A percentile compares a stretch with the other conserved stretches of the same genome.
These are phyloP conservation scores for Gallirallus australis DNA, from an alignment of 2,797 vertebrate genomes.

Conservation along the genomic window DNA sequence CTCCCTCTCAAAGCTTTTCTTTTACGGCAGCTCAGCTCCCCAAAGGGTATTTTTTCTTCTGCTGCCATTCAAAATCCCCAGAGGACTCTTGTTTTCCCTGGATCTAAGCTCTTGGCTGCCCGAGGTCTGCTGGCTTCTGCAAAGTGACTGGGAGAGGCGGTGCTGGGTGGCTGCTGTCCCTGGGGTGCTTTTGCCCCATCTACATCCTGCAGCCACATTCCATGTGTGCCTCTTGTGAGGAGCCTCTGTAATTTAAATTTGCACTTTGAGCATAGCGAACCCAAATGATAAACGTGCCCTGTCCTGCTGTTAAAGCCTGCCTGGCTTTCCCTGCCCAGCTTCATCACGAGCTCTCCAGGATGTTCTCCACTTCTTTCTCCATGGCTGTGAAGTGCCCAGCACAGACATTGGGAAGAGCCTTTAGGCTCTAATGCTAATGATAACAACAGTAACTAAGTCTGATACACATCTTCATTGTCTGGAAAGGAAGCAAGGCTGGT, in stretches of 20 bases:
- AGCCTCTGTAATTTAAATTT: not conserved
- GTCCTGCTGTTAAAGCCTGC: too few species aligned
- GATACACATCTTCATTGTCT: not conserved
- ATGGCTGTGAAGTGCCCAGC: rapidly evolving
- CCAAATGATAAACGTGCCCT: not conserved
- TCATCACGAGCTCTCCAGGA: not conserved
- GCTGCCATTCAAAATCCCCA: not conserved
- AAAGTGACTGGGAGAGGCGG: not conserved
- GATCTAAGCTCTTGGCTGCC: not conserved
- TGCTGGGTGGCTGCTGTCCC: not conserved
- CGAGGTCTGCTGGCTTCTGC: not conserved
- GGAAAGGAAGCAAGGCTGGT: not conserved
- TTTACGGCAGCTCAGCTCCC: not conserved
- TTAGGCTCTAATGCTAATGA: not conserved
- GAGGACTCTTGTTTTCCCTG: not conserved
- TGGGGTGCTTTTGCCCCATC: not conserved
- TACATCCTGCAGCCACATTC: rapidly evolving
- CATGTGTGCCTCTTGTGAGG: rapidly evolving
- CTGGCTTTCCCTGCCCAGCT: not conserved
- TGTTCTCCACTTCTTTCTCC: not conserved
- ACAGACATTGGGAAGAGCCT: not conserved
- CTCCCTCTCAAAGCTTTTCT: not conserved
- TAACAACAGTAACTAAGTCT: not conserved
- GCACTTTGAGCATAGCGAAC: not conserved
- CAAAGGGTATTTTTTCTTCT: not conserved